Evolutionary conservation across 2,113 vertebrate species (phyloP), one percentile per base, ranked within the genome.

Genomic region (Castor canadensis): DNA sequence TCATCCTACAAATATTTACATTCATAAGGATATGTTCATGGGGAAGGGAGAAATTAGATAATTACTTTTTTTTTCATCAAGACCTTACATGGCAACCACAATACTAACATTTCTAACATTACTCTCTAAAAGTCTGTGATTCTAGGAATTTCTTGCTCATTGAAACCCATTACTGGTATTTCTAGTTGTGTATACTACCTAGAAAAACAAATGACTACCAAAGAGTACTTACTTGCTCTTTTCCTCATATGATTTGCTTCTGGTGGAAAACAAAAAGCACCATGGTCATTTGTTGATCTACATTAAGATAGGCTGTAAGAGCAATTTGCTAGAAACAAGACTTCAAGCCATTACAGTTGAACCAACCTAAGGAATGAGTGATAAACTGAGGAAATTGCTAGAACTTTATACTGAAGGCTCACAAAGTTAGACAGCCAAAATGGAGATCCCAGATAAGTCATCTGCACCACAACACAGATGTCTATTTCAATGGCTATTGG

Each of bases 151-250:
- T 89, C 20, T 89, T 81, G 10, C 32, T 90, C 66, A 64, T 71
- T 76, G 67, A 85, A 67, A 32, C 10, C n/a, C 82, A 84, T 32
- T 71, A 30, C 28, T 40, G 9, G 94, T 52, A 81, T 64, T 58
- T 87, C 58, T 62, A 84, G 3, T 60, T 43, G 32, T 38, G 4
- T 13, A 16, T 43, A n/a, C 30, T 77, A 79, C 4, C 24, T 19
- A 73, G 24, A 96, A 84, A 87, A 11, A 88, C 86, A 91, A 84
- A 92, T 11, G 22, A 47, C 28, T 26, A 80, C 10, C 32, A 64
- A 87, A 69, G 58, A 71, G 28, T 71, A 94, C 93, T 94, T 83
- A 89, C 95, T 67, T 72, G 49, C 32, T 94, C 38, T 95, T 94
- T 83, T 73, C n/a, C 28, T 75, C n/a, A 75, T 73, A 22, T 9